Conservation (phyloP, 2,888 invertebrate species). For the Caenorhabditis doughertyi region DNA sequence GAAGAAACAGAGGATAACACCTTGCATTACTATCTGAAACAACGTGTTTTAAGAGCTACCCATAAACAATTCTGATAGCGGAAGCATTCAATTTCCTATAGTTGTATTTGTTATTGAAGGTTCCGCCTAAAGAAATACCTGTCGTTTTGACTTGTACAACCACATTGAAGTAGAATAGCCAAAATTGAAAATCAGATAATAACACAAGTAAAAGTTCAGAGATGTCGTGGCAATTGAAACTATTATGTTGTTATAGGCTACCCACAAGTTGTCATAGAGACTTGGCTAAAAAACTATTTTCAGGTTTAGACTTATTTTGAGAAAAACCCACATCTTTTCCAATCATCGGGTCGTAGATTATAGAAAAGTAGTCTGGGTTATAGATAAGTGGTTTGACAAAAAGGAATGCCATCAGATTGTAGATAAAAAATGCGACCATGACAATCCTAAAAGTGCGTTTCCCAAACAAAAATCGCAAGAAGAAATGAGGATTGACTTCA, state of each 20-base stretch:
- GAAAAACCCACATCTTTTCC: background rate
- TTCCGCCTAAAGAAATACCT: no score
- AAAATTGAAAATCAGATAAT: background rate
- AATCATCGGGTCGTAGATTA: background rate
- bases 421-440: background rate
- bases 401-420: background rate
- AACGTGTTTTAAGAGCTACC: background rate
- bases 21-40: conserved; percentile 17
- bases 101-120: no score
- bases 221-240: background rate
- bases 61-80: background rate
- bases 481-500: background rate
- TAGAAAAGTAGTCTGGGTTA: background rate
- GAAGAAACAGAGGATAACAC: background rate
- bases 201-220: background rate
- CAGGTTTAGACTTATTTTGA: background rate
- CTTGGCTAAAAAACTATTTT: background rate
- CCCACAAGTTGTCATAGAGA: background rate
- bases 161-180: conserved; percentile 2
- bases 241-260: background rate
- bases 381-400: background rate
- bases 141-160: conserved; percentile 13
- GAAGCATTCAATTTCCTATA: no score
- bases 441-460: background rate
- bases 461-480: background rate